Percentiles rank a stretch among this genome's conserved stretches.
phyloP scores from a whole-genome alignment of 2,888 invertebrate genomes.

The Ennomos quercinarius region DNA sequence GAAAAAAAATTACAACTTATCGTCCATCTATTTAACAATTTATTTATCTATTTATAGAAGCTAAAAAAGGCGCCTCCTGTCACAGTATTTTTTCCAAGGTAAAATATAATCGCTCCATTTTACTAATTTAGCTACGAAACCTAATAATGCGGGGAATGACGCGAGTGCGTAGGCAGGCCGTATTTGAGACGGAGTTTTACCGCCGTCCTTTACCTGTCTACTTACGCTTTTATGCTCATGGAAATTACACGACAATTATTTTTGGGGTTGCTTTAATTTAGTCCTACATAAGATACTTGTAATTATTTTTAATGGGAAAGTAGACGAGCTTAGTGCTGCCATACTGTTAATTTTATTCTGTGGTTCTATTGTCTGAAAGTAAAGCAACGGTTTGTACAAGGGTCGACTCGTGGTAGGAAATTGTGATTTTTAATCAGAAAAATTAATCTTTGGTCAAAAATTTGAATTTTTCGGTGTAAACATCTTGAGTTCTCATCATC shows the following conservation, averaged over 20 bases:
- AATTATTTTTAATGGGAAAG: constrained; percentile 23
- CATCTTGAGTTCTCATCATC: too few species aligned
- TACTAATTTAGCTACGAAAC: background rate
- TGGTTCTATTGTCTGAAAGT: background rate
- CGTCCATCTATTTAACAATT: too few species aligned
- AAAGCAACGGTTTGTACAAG: constrained; percentile 13
- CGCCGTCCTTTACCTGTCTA: constrained; percentile 26
- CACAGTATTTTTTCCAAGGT: too few species aligned
- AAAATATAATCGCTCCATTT: background rate
- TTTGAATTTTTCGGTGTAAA: too few species aligned
- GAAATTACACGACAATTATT: constrained; percentile 17
- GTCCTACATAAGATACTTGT: constrained; percentile 1
- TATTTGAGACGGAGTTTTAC: constrained; percentile 15
- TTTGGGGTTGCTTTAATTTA: constrained; percentile 6
- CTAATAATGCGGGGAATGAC: background rate
- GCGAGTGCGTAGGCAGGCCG: constrained; percentile 2
- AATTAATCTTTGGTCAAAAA: too few species aligned
- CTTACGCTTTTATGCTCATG: constrained; percentile 11
- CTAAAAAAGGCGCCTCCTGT: too few species aligned
- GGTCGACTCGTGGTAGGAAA: background rate
- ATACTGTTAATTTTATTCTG: background rate
- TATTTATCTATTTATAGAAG: too few species aligned
- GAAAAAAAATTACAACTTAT: too few species aligned
- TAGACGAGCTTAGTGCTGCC: background rate
- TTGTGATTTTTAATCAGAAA: too few species aligned